Evolutionary conservation across 2,113 vertebrate species (phyloP), one percentile per base, ranked within the genome.

Genomic region (Muscicapa adusta): DNA sequence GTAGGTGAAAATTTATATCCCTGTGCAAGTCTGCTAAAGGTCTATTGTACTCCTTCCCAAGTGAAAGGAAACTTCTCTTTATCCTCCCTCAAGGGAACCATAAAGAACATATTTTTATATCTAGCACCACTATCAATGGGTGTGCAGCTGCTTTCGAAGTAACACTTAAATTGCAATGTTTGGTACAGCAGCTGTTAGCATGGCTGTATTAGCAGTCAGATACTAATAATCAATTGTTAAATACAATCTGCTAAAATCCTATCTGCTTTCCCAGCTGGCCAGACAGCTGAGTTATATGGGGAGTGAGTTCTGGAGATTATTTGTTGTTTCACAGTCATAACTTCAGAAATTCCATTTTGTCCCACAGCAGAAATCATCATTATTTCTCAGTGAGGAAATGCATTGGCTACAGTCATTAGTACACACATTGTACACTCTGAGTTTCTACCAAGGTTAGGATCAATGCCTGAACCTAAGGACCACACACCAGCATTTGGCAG

Each of bases 361-460:
- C 20, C n/a, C 29, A 40, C 25, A 33, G 8, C 17, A 60, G 45
- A 53, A 85, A 40, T 40, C 8, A 11, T 22, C 45, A 29, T 6
- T 47, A n/a, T 47, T 33, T 73, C 47, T 66, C n/a, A 60, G 1
- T 19, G 12, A 53, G 28, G 20, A 18, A 47, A 2, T 6, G 5
- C 20, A 53, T 29, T 29, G 18, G 29, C 53, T 79, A 34, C 4
- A 26, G 2, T 4, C 5, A 28, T 24, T 38, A 40, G 13, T 25
- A 18, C 24, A 45, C 3, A 9, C 6, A 31, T 43, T 31, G 8
- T 10, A 47, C 8, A 38, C 20, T 38, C 19, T 0, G 0, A 38
- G 7, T 40, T 78, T 53, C 38, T 53, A 23, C 40, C 9, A 54
- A 31, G 23, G 5, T 9, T 63, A n/a, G 10, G 20, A 73, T 24